A percentile compares a stretch with the other conserved stretches of the same genome.
phyloP scores from a whole-genome alignment of 2,888 invertebrate genomes.

The Pherbina coryleti region DNA sequence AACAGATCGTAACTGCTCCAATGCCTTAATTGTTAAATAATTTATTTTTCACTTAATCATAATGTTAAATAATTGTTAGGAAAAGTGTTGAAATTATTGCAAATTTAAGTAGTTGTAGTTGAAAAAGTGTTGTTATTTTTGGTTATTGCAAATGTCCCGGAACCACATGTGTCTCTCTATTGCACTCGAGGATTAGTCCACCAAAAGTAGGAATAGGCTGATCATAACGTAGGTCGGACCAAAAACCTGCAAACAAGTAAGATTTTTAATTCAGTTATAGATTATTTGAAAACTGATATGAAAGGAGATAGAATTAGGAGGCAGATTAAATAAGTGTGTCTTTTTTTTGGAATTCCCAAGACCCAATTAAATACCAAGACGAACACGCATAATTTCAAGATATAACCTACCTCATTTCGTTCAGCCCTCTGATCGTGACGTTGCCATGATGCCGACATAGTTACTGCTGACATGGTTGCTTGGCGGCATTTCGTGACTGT shows the following conservation, averaged over 20 bases:
- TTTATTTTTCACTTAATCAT: constrained; percentile 52
- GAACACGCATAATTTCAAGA: neutral
- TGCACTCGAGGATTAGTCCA: constrained; percentile 4
- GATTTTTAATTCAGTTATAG: neutral
- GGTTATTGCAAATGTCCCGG: constrained; percentile 37
- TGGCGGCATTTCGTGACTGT: constrained; percentile 19
- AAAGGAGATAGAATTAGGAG: too few relatives aligned
- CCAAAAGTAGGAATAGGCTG: neutral
- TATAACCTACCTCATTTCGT: neutral
- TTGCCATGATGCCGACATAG: constrained; percentile 34
- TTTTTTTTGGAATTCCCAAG: too few relatives aligned
- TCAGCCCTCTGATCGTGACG: constrained; percentile 40
- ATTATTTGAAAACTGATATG: too few relatives aligned
- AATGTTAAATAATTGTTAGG: constrained; percentile 23
- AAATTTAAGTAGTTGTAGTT: constrained; percentile 24
- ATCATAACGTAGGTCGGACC: neutral
- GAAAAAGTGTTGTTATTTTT: constrained; percentile 23
- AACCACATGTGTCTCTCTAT: neutral
- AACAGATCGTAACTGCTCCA: constrained; percentile 55
- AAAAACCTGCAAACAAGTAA: neutral
- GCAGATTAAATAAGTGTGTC: too few relatives aligned
- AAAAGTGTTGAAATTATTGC: constrained; percentile 37
- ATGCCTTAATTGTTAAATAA: constrained; percentile 64
- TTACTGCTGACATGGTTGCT: constrained; percentile 32
- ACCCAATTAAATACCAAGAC: too few relatives aligned